Evolutionary conservation across 2,113 vertebrate genomes (phyloP), one percentile per base, ranked within the genome.

Genomic region (Stictonetta naevosa): DNA sequence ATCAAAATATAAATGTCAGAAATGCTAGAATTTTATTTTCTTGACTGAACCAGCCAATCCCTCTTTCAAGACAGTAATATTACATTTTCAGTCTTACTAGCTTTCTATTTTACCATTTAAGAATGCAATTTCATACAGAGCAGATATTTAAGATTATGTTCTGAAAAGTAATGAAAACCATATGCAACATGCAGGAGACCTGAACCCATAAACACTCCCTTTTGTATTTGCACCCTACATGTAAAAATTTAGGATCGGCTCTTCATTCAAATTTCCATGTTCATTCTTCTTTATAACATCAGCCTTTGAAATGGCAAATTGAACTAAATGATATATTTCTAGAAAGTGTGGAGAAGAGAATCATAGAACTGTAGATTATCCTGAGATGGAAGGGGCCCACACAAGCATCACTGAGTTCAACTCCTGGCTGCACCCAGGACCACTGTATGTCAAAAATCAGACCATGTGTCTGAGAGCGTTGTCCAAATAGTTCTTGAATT

Each of bases 1-100:
- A 89, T 94, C 85, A 95, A 97, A 97, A 97, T 94, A 86, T 96
- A 95, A 95, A 81, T 85, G 64, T 96, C 63, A 95, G 76, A 95
- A 93, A 93, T 91, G 38, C n/a, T 67, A 82, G 78, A 94, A 90
- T 92, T 95, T 96, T 95, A 67, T 93, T 96, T 94, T 96, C 38
- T 36, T 59, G 19, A 91, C 36, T 58, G 60, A 95, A 94, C 40
- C 31, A 91, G 77, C 71, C 79, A 60, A 67, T 91, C 5, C 23
- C 11, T 95, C 53, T 69, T 96, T 36, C 33, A 87, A 46, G 29
- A 77, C 50, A 83, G 20, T 75, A 55, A 48, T 62, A 59, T 67
- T 92, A 44, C 38, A 52, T 93, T 67, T 94, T 90, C 76, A 77
- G 7, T 56, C 31, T 91, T 19, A 13, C 58, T 94, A 77, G 25